Base-by-base conservation (phyloP, 2,113 vertebrate genomes). In the Syngnathus scovelli region DNA sequence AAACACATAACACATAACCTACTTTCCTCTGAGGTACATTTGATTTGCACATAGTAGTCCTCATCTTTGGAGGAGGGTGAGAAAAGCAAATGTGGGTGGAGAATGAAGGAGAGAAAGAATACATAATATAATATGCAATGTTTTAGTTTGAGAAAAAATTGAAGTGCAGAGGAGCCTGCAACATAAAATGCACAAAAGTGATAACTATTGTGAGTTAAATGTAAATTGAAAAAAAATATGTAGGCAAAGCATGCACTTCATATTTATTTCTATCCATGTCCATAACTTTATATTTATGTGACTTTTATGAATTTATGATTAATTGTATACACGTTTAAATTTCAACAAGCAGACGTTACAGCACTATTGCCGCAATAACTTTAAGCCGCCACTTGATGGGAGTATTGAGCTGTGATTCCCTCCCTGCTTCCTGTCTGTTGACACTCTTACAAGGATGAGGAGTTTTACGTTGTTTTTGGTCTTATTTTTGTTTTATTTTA, bases 1-100 rank as follows among this genome's bases (percentile, higher is more conserved):
- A 73, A 71, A 49, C 65, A 72, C 64, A 75, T 78, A 71, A 49
- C 65, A 72, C 64, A 75, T 78, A 70, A 84, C 84, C 78, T 66
- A 83, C 27, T 83, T 84, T 60, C 44, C 44, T 12, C 43, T 15
- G 64, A 73, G 72, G 81, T 80, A 80, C 36, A 67, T 68, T 61
- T 18, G 9, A 61, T 70, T 59, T 72, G 61, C n/a, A n/a, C 69
- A 72, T 68, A 69, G 27, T 54, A 64, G 13, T 13, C 27, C 27
- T 10, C 44, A 15, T 55, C 54, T 55, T 38, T 33, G 68, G 55
- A 43, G 60, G 10, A 49, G 49, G 36, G 7, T 21, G 72, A n/a
- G 18, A n/a, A 7, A n/a, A 7, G 19, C 3, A 51, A 51, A 46
- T 16, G 15, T 8, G 6, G 6, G 48, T n/a, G 48, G 18, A n/a